Base-by-base conservation (phyloP, 2,797 vertebrate genomes). In the Lagorchestes hirsutus region DNA sequence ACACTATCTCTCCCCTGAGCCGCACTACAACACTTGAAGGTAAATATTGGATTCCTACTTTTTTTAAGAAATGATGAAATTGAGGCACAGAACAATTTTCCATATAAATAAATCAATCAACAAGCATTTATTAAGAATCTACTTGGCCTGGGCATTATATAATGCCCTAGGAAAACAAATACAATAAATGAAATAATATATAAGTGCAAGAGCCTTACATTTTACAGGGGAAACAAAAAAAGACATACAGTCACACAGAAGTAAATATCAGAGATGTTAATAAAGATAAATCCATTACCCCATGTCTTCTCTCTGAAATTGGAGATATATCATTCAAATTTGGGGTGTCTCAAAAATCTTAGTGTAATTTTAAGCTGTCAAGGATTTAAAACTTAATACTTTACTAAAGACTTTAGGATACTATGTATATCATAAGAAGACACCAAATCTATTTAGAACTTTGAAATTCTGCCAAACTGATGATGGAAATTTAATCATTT, bases 401-500 rank as follows among this genome's bases (percentile, higher is more conserved):
- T 74, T 22, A 40, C 34, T 74, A 74, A 40, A 12, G 22, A 22
- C 22, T 74, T 34, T 40, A 74, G 34, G 16, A 40, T 2, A 40
- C 16, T 40, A 8, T 40, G 6, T 40, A 40, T n/a, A 74, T 18
- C 6, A 40, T 62, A 50, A 46, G 28, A 54, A 62, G 29, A 0
- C 28, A 96, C 22, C 1, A 74, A 56, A 54, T 10, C 67, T 2
- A 54, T 18, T 50, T 74, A 91, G 9, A 87, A 54, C 56, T 62
- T 55, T 62, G 13, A n/a, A 95, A 96, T 92, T 14, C 95, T 34
- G 93, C 95, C 5, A 46, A 57, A 96, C 57, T 93, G 90, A 54
- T 12, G 91, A 31, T 67, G 46, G 92, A 96, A 96, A 95, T 0
- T 24, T 8, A 3, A 58, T 82, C 46, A 92, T 29, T 93, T 14